Percentiles rank a stretch among this genome's conserved stretches.
phyloP scores from a whole-genome alignment of 2,888 invertebrate genomes.

The Spicauda simplicius region DNA sequence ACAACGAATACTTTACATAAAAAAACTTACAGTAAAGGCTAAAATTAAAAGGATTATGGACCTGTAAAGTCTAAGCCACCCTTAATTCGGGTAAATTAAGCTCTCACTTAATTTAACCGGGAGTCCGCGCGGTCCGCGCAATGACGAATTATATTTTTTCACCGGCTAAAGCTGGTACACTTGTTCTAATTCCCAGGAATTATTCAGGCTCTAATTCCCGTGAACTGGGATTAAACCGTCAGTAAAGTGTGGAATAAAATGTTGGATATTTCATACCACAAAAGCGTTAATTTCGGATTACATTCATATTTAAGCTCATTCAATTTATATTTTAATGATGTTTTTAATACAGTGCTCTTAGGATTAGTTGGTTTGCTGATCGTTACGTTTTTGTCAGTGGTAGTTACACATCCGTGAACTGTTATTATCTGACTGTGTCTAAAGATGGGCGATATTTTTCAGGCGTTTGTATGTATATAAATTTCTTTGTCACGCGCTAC shows the following conservation, averaged over 20 bases:
- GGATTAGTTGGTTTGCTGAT: too few species aligned
- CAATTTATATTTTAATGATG: not conserved
- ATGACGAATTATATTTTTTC: slow-evolving; percentile 38
- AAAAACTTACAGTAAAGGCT: too few species aligned
- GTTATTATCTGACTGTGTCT: too few species aligned
- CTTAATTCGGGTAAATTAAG: slow-evolving; percentile 57
- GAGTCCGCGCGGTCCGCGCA: slow-evolving; percentile 15
- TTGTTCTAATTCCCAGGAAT: slow-evolving; percentile 35
- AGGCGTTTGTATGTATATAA: too few species aligned
- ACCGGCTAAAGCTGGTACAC: slow-evolving; percentile 24
- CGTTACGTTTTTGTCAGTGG: too few species aligned
- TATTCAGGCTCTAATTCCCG: slow-evolving; percentile 13
- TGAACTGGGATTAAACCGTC: slow-evolving; percentile 7
- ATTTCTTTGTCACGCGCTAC: too few species aligned
- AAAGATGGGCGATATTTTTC: too few species aligned
- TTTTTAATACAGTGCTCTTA: too few species aligned
- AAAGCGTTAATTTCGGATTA: not conserved
- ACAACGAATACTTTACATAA: too few species aligned
- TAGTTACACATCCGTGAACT: too few species aligned
- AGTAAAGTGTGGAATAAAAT: slow-evolving; percentile 35
- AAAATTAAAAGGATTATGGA: too few species aligned
- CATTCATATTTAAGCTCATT: not conserved
- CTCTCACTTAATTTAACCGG: slow-evolving; percentile 59
- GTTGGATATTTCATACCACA: slow-evolving; percentile 5
- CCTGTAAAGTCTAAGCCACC: slow-evolving; percentile 39